Percentiles rank a stretch among this genome's conserved stretches.
These are phyloP conservation scores for Burhinus oedicnemus DNA, from an alignment of 2,113 vertebrate species.

Conservation along the genomic window DNA sequence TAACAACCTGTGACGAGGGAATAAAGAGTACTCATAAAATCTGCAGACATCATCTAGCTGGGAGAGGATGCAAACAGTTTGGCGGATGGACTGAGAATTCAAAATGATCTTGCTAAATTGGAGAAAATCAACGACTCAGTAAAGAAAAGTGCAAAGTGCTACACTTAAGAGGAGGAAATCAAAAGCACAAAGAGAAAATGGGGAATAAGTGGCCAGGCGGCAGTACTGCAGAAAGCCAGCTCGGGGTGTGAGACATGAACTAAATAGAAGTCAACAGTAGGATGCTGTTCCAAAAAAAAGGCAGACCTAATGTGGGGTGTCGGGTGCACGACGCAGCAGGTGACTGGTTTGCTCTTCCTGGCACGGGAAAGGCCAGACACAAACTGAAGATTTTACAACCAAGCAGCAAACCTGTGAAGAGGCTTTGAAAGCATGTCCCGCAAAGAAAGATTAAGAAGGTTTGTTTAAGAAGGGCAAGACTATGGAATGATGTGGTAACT, in stretches of 20 bases:
- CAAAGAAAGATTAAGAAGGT: not conserved
- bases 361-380: not conserved
- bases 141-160: constrained; percentile 59
- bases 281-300: not conserved
- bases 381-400: not conserved
- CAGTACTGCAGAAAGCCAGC: constrained; percentile 18
- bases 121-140: constrained; percentile 61
- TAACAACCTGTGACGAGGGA: constrained; percentile 68
- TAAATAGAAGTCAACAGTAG: not conserved
- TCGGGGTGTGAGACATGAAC: not conserved
- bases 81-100: constrained; percentile 62
- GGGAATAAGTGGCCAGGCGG: constrained; percentile 11
- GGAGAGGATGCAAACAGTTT: constrained; percentile 68
- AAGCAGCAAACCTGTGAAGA: not conserved
- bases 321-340: not conserved
- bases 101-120: constrained; percentile 60
- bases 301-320: not conserved
- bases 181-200: constrained; percentile 53
- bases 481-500: not conserved
- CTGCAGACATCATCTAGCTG: constrained; percentile 66
- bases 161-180: constrained; percentile 55
- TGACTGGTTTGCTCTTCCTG: not conserved
- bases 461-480: not conserved
- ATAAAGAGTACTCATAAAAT: constrained; percentile 68
- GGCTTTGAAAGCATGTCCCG: not conserved